Conservation (phyloP, 2,888 invertebrate species). For the Steinernema hermaphroditum region DNA sequence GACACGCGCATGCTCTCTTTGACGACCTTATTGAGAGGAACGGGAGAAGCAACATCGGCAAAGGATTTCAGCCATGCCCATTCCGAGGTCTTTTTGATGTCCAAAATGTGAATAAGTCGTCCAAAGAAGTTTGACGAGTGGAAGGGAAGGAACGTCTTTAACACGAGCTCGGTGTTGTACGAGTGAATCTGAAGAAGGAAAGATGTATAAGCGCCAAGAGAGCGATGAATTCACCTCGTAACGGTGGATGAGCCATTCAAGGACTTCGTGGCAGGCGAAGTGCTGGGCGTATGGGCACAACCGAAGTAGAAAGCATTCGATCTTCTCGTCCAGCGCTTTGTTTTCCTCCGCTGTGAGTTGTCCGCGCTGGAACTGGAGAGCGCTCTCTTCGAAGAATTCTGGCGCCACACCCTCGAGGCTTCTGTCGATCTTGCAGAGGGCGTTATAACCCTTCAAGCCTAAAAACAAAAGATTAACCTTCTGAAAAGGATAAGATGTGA, state of each 20-base stretch:
- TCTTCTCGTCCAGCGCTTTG: conserved; percentile 76
- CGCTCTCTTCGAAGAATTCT: conserved; percentile 78
- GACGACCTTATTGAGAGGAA: conserved; percentile 48
- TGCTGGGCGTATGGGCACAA: conserved; percentile 86
- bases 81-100: conserved; percentile 70
- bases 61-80: conserved; percentile 67
- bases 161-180: conserved; percentile 81
- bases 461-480: conserved; percentile 32
- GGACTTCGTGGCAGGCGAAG: conserved; percentile 81
- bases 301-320: conserved; percentile 78
- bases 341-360: conserved; percentile 78
- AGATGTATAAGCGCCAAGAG: neutral
- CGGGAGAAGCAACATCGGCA: conserved; percentile 45
- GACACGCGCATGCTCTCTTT: neutral
- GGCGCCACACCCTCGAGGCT: conserved; percentile 77
- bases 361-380: conserved; percentile 74
- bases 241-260: conserved; percentile 90
- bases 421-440: conserved; percentile 77
- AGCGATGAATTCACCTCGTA: conserved; percentile 60
- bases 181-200: conserved; percentile 78
- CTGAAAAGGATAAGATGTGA: neutral
- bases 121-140: conserved; percentile 89
- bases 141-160: conserved; percentile 84
- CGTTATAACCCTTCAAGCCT: conserved; percentile 80
- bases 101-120: conserved; percentile 76